Evolutionary conservation across 30 jellyfish, hydroid and myxozoan species (phyloP), one percentile per base, ranked within the genome.

Genomic region (Aurelia sp.): DNA sequence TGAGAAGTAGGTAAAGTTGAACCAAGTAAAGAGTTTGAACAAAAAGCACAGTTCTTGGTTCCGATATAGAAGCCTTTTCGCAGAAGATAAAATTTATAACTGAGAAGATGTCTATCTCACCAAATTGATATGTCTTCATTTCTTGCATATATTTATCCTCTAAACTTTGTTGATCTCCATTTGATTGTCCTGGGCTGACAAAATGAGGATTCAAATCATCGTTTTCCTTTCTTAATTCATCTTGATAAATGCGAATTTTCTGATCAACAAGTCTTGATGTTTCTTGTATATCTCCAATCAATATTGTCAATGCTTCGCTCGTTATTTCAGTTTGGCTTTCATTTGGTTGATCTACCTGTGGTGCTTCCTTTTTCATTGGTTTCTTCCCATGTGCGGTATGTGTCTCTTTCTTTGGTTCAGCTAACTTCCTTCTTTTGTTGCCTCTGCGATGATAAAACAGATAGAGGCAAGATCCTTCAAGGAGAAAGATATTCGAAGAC

Each of bases 41-140:
- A 8, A 44, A 12, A 4, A 4, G 55, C 55, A 3, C 16, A 3
- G 8, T 5, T 3, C 13, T 8, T 27, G 33, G 33, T 27, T 27
- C 2, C 2, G 2, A 27, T 27, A 27, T 27, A 27, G 33, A 27
- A 27, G 3, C 10, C 55, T 44, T 44, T 9, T 44, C 15, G 55
- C 16, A 44, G 0, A 7, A 44, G 15, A 44, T 16, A 44, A 44
- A 0, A 1, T 44, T 44, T 44, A 44, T 44, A 0, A 1, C 0
- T 44, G 9, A 44, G 55, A 44, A 44, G 55, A 8, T 4, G 15
- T 8, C 9, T 7, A 44, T 13, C 90, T 55, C 67, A 94, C 99
- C 99, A 67, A 94, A 94, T 71, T 94, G 99, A 57, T 63, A 83
- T 22, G 72, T 74, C 58, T 73, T 78, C 97, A 94, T 94, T 60